Base-by-base conservation (phyloP, 1,140 invertebrate species). In the Sycobia sp. region DNA sequence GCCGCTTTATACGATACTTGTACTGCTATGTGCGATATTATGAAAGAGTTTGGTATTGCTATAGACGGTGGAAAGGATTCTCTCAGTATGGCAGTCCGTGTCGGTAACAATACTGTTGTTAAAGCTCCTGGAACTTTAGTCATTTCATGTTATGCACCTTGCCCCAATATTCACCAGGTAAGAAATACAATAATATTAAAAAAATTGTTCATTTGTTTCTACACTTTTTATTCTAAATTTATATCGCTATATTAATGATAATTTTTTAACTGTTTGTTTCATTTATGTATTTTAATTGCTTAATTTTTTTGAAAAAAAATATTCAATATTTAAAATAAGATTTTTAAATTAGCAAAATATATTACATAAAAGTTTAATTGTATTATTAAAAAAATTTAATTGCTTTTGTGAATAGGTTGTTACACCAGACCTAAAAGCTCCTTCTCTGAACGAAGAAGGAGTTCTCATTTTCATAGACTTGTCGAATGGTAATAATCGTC, bases 21-120 rank as follows among this genome's bases (percentile, higher is more conserved):
- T 74, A 76, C 82, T 39, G 92, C 95, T 13, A 93, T 98, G 87
- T 96, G 94, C 78, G 76, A 83, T 0, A 80, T 96, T 0, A 95
- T 98, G 93, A 84, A 83, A n/a, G 72, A 88, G 70, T 79, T 98
- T 2, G 94, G 93, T 54, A 90, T 99, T 25, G 97, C 95, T 22
- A 87, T 99, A 41, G 97, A 99, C 81, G 97, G 97, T 16, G 97
- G 97, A 16, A 99, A 99, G 79, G 97, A 99, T 83, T 99, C 96
- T 0, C 82, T 98, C 0, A 97, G 95, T 65, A 99, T 99, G 97
- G 94, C 96, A 18, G 95, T 96, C 0, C 84, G 93, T 69, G 89
- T 97, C 4, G 82, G 78, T 72, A 83, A 71, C 8, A 49, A 49
- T 36, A 81, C 86, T 20, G 87, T 90, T 3, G 89, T 97, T 0